Evolutionary conservation across 2,113 vertebrate species (phyloP), one percentile per base, ranked within the genome.

Genomic region (Oxyura jamaicensis): DNA sequence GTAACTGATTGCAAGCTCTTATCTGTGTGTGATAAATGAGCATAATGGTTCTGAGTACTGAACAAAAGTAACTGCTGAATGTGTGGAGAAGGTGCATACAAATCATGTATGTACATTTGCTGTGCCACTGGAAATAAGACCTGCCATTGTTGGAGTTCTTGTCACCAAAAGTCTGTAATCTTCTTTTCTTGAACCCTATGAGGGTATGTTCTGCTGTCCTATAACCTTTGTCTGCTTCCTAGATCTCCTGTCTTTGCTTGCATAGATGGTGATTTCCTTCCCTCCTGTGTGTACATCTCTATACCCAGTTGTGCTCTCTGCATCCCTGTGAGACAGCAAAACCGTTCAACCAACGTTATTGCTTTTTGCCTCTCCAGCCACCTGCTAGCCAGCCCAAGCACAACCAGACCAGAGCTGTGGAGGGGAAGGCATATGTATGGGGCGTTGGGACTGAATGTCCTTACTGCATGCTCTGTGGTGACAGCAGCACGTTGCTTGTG

Each of bases 381-480:
- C 48, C 25, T 0, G 3, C 25, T 21, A 36, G 58, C 22, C 1
- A 52, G 6, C 42, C 11, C 0, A 13, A 13, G 36, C 2, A 0
- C 17, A 19, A n/a, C 48, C 1, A 8, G 59, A 19, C 16, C 25
- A 5, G 63, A 50, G 66, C 52, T 6, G 46, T 5, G 46, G 13
- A 29, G 29, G 63, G 63, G 44, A 44, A 41, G 72, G 77, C 10
- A 1, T 6, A 67, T 3, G 0, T 1, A 0, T 0, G 3, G 86
- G 65, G 12, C 11, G 0, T 3, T 10, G 69, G 25, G 33, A 8
- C 5, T 39, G 18, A 42, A 5, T 0, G 3, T 28, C 29, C 60
- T 46, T 1, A 3, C 16, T 0, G 11, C 6, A 1, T 1, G 1
- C 16, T 63, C 7, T 52, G 14, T 5, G 7, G 50, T 4, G 59